A percentile compares a stretch with the other conserved stretches of the same genome.
These are phyloP conservation scores for Plumapathes pennacea DNA, from an alignment of 92 coral and sea anemone species.

Conservation along the genomic window DNA sequence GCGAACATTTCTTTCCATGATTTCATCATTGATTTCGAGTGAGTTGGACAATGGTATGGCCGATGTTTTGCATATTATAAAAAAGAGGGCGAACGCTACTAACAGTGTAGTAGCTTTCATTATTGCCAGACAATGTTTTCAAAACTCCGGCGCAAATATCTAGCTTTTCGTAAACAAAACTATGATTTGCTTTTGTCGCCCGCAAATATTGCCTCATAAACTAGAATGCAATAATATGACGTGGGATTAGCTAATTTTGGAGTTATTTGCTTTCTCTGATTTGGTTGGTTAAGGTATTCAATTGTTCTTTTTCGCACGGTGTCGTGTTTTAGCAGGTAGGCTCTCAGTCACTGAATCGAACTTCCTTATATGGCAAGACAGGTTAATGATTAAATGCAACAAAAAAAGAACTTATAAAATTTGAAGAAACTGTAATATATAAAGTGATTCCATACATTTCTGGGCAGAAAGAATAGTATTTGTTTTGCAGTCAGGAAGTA, in stretches of 20 bases:
- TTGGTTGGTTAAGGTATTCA: conserved; percentile 41
- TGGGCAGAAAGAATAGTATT: no score
- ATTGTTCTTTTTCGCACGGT: no score
- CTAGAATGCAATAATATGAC: conserved; percentile 67
- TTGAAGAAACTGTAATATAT: no score
- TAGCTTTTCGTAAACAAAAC: conserved; percentile 27
- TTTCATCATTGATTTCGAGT: conserved; percentile 41
- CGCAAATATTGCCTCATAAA: conserved; percentile 52
- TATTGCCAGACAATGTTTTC: conserved; percentile 20
- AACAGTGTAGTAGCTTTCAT: conserved; percentile 67
- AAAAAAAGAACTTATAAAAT: no score
- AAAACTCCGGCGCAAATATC: conserved; percentile 17
- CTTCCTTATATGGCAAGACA: no score
- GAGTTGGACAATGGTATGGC: conserved; percentile 60
- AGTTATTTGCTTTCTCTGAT: conserved; percentile 28
- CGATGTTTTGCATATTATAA: conserved; percentile 55
- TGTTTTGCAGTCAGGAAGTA: no score
- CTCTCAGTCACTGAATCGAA: no score
- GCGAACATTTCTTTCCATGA: conserved; percentile 37
- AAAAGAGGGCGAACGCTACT: conserved; percentile 66
- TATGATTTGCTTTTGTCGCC: conserved; percentile 25
- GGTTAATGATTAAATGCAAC: no score
- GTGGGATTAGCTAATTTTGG: conserved; percentile 64
- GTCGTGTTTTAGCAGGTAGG: no score
- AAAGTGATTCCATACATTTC: no score